Conservation (phyloP, 2,113 vertebrate species). For the Cavia porcellus region DNA sequence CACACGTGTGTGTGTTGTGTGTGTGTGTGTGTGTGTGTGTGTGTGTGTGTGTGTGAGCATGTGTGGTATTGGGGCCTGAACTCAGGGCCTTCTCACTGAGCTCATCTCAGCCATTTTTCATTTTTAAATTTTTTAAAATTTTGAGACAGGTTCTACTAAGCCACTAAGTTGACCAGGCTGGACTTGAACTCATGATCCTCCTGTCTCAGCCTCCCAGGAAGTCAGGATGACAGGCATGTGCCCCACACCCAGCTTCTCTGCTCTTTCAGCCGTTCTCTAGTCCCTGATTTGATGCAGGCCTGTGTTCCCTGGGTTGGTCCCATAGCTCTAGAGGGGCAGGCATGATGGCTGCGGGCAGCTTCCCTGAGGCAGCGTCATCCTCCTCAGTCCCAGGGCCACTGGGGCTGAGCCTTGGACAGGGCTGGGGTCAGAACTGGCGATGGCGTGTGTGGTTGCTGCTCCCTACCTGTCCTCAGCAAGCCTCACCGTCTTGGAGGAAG, state of each 20-base stretch:
- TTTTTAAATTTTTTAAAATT: neutral
- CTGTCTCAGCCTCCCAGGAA: too few species aligned
- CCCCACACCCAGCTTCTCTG: neutral
- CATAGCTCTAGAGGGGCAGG: neutral
- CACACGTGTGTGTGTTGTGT: too few species aligned
- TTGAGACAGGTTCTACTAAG: neutral
- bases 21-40: too few species aligned
- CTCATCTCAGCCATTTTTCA: neutral
- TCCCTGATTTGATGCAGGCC: neutral
- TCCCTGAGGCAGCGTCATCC: neutral
- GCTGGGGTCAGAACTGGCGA: neutral
- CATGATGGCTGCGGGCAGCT: neutral
- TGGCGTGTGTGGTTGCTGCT: neutral
- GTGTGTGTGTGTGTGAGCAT: too few species aligned
- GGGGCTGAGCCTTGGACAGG: neutral
- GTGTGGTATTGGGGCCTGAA: too few species aligned
- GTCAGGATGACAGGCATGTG: too few species aligned
- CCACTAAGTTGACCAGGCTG: neutral
- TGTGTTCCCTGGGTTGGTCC: neutral
- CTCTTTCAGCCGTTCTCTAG: neutral
- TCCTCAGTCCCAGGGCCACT: neutral
- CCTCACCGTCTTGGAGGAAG: neutral
- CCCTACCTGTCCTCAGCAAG: neutral
- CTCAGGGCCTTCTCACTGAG: too few species aligned
- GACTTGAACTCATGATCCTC: neutral